phyloP scores from a whole-genome alignment of 2,888 invertebrate species.

The Dione juno region DNA sequence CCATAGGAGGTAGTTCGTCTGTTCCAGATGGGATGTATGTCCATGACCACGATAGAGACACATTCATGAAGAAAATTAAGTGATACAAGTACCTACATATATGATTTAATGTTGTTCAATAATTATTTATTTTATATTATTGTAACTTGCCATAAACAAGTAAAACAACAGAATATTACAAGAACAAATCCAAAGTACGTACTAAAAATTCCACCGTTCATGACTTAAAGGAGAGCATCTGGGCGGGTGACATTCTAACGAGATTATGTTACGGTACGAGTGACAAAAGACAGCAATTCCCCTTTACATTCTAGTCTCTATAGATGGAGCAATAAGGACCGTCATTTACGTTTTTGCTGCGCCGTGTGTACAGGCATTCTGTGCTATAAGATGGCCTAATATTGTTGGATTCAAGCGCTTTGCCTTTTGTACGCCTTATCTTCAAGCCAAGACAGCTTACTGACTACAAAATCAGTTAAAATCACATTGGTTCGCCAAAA shows the following conservation, averaged over 20 bases:
- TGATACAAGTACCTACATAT: no score
- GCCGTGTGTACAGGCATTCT: slow-evolving; percentile 43
- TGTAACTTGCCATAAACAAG: no score
- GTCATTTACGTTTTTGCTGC: neutral
- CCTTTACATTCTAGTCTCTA: slow-evolving; percentile 13
- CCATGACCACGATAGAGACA: no score
- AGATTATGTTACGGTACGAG: slow-evolving; percentile 53
- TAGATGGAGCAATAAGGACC: neutral
- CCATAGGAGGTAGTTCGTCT: no score
- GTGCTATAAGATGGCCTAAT: slow-evolving; percentile 48
- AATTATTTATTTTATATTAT: no score
- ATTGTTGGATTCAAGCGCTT: slow-evolving; percentile 46
- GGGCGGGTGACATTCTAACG: slow-evolving; percentile 51
- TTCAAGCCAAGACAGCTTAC: slow-evolving; percentile 22
- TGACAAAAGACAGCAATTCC: neutral
- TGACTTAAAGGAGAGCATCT: slow-evolving; percentile 51
- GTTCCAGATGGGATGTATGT: no score
- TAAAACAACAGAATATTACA: slow-evolving; percentile 11
- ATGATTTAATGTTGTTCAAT: no score
- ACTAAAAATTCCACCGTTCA: slow-evolving; percentile 44
- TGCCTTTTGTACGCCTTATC: slow-evolving; percentile 17
- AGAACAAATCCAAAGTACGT: slow-evolving; percentile 37
- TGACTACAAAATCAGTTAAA: slow-evolving; percentile 21
- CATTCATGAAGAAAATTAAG: no score
- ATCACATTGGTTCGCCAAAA: slow-evolving; percentile 4